phyloP scores from a whole-genome alignment of 2,797 vertebrate genomes.

The Okamejei kenojei region DNA sequence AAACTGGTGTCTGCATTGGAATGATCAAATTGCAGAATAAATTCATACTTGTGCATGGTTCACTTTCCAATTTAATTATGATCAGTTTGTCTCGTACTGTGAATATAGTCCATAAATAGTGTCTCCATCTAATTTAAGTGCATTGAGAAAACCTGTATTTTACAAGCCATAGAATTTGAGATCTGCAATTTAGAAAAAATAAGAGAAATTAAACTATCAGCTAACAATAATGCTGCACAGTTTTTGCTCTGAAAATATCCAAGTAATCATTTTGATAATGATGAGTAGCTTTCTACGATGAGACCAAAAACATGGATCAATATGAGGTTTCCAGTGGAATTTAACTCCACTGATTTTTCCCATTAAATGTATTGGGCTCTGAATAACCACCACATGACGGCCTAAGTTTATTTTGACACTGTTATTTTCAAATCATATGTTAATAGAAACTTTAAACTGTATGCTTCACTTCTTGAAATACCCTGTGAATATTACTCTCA shows the following conservation, averaged over 20 bases:
- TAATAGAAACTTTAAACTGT: not conserved
- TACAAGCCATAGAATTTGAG: not conserved
- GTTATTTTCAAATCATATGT: not conserved
- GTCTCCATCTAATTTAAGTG: not conserved
- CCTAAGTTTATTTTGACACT: slow-evolving; percentile 2
- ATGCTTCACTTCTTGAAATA: not conserved
- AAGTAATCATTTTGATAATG: not conserved
- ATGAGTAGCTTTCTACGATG: not conserved
- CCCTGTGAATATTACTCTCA: not conserved
- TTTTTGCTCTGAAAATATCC: not conserved
- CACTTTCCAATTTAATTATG: not conserved
- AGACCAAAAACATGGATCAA: not conserved
- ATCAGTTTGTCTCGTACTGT: not conserved
- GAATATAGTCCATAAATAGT: not conserved
- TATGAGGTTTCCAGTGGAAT: not conserved
- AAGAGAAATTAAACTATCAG: not conserved
- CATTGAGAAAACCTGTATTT: not conserved
- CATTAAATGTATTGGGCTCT: not conserved
- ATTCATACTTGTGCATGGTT: not conserved
- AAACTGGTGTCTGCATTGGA: not conserved
- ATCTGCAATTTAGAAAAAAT: not conserved
- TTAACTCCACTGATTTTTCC: not conserved
- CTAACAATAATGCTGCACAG: not conserved
- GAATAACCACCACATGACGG: not conserved
- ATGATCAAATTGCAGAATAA: not conserved